These are phyloP conservation scores for Epizoanthus fatuus DNA, from an alignment of 92 coral and sea anemone species.

Conservation along the genomic window DNA sequence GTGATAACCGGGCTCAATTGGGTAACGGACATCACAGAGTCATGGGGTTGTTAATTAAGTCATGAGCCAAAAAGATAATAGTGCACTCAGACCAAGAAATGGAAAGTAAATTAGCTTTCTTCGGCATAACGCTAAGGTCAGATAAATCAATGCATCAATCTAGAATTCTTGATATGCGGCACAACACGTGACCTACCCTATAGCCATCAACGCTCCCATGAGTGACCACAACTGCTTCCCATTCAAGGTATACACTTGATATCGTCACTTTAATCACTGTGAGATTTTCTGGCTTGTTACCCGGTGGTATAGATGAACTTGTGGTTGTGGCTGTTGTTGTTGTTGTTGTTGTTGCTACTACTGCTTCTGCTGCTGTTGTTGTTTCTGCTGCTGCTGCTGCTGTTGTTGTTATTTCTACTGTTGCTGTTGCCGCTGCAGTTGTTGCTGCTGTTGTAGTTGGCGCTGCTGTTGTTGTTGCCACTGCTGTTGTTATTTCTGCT, in stretches of 20 bases:
- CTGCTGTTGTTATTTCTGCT: slow-evolving; percentile 4
- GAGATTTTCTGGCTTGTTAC: not conserved
- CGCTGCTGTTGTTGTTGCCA: slow-evolving; percentile 12
- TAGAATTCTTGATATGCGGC: not conserved
- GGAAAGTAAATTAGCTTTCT: not conserved
- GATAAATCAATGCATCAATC: not conserved
- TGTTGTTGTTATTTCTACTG: too few relatives aligned
- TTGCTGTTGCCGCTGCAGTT: too few relatives aligned
- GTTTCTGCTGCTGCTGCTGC: not conserved
- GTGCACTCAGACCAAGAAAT: too few relatives aligned
- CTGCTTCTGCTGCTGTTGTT: too few relatives aligned
- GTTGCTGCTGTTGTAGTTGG: not conserved
- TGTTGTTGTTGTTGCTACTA: too few relatives aligned
- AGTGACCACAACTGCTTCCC: not conserved
- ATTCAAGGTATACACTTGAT: slow-evolving; percentile 9
- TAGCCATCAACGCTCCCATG: not conserved
- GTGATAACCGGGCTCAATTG: too few relatives aligned
- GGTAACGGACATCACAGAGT: too few relatives aligned
- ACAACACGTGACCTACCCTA: not conserved
- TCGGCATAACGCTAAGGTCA: too few relatives aligned
- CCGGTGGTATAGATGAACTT: not conserved
- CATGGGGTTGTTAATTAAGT: too few relatives aligned
- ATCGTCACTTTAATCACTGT: not conserved
- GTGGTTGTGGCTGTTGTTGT: too few relatives aligned
- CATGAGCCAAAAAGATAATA: too few relatives aligned